Base-by-base conservation (phyloP, 2,888 invertebrate genomes). In the Xanthostigma xanthostigma region DNA sequence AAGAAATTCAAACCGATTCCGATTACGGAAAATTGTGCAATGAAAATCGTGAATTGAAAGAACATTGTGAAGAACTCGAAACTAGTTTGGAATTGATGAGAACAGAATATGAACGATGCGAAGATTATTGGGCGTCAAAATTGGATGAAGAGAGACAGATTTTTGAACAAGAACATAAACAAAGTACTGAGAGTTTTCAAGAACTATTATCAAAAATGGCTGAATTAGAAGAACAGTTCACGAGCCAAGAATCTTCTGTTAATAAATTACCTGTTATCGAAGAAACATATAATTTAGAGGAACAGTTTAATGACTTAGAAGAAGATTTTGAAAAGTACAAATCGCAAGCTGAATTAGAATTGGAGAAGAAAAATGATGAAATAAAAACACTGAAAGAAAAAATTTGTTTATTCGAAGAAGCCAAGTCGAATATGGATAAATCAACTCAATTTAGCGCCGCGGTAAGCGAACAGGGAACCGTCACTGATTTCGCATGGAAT, bases 111-210 rank as follows among this genome's bases (percentile, higher is more conserved):
- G 89, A 89, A 58, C 79, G 80, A 51, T 85, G 87, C 63, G 91
- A 91, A 63, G 89, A 89, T 63, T 90, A 90, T 67, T 91, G 90
- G 90, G 74, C 79, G 44, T 70, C 70, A 36, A 89, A 89, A 65
- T 68, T 90, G 49, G 79, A 81, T 44, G 86, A 84, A 52, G 90
- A 90, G 64, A 73, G 89, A 34, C 77, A 76, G 53, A 67, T 81
- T 49, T 82, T 79, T 60, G 83, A 82, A 58, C 79, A 80, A 52
- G 87, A 88, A 60, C 85, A 85, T 64, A 75, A 76, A 55, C 76
- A 81, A 43, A 82, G 77, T 53, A 86, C 83, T 62, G 84, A 84
- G 57, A 84, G 86, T 55, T 78, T 88, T 53, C 72, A 76, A 2
- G 84, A 85, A 54, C 68, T 89, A 33, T 74, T 84, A 56, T 69